A percentile compares a stretch with the other conserved stretches of the same genome.
Conservation (phyloP, 2,888 invertebrate species). For the Phortica magna region DNA sequence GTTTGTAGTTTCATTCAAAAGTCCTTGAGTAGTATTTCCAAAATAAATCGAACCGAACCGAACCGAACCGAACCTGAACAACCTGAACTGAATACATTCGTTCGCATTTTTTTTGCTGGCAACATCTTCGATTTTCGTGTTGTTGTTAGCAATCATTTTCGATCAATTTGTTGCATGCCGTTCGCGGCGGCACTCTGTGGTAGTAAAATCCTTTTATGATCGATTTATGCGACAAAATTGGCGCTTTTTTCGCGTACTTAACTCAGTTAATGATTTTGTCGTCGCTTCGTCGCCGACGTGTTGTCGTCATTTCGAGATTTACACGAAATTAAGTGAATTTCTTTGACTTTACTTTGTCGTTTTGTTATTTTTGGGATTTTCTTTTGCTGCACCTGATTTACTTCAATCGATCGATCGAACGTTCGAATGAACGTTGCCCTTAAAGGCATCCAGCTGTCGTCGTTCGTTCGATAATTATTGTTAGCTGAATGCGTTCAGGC, state of each 20-base stretch:
- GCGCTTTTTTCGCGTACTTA: slow-evolving; percentile 18
- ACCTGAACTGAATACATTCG: slow-evolving; percentile 29
- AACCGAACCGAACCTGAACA: slow-evolving; percentile 7
- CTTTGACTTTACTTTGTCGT: background rate
- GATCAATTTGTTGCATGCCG: slow-evolving; percentile 71
- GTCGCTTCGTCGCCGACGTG: slow-evolving; percentile 3
- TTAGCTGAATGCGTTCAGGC: slow-evolving; percentile 2
- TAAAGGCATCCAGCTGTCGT: slow-evolving; percentile 12
- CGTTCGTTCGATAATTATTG: slow-evolving; percentile 12
- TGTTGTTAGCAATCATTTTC: slow-evolving; percentile 60
- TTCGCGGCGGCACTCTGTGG: slow-evolving; percentile 34
- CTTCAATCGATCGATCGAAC: slow-evolving; percentile 32
- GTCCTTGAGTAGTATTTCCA: slow-evolving; percentile 32
- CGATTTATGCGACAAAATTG: slow-evolving; percentile 36
- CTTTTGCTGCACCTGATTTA: slow-evolving; percentile 10
- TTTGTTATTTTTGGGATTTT: slow-evolving; percentile 1
- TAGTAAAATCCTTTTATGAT: slow-evolving; percentile 46
- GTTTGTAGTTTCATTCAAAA: slow-evolving; percentile 10
- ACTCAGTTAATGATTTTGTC: slow-evolving; percentile 32
- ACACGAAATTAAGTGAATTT: slow-evolving; percentile 26
- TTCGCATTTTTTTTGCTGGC: background rate
- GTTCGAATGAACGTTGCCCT: slow-evolving; percentile 20
- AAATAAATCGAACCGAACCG: slow-evolving; percentile 1
- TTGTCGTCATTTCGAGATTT: slow-evolving; percentile 32
- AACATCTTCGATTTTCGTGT: slow-evolving; percentile 36